Percentiles rank a stretch among this genome's conserved stretches.
phyloP scores from a whole-genome alignment of 1,140 invertebrate genomes.

The Anadara kagoshimensis region DNA sequence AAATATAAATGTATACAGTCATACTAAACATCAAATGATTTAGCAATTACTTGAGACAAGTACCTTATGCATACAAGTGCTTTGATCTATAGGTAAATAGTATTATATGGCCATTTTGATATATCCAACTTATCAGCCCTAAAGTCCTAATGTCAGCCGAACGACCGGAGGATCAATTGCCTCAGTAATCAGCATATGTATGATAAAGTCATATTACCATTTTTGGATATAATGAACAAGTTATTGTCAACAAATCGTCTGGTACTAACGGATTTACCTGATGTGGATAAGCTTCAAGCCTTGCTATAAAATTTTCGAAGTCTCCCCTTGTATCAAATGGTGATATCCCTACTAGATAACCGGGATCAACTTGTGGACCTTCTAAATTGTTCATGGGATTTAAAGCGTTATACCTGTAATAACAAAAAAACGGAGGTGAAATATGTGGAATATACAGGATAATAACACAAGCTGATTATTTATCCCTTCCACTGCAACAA shows the following conservation, averaged over 20 bases:
- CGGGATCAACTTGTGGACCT: constrained; percentile 33
- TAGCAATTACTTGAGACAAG: no score
- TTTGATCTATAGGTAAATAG: no score
- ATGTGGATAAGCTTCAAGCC: constrained; percentile 27
- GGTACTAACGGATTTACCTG: constrained; percentile 20
- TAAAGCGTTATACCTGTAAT: constrained; percentile 36
- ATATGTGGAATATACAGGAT: no score
- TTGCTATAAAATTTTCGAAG: constrained; percentile 38
- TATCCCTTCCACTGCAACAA: no score
- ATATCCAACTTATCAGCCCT: no score
- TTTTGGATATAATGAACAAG: no score
- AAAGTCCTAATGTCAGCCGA: no score
- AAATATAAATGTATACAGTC: no score
- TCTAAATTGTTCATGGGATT: constrained; percentile 48
- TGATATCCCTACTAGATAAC: constrained; percentile 27
- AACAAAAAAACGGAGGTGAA: neutral
- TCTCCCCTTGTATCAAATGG: constrained; percentile 35
- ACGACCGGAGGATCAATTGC: neutral
- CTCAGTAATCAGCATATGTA: neutral
- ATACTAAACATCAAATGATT: no score
- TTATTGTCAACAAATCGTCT: neutral
- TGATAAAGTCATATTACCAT: neutral
- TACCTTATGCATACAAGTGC: no score
- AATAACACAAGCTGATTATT: no score
- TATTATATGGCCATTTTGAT: no score